Base-by-base conservation (phyloP, 2,888 invertebrate species). In the Sylvicola fuscatus region DNA sequence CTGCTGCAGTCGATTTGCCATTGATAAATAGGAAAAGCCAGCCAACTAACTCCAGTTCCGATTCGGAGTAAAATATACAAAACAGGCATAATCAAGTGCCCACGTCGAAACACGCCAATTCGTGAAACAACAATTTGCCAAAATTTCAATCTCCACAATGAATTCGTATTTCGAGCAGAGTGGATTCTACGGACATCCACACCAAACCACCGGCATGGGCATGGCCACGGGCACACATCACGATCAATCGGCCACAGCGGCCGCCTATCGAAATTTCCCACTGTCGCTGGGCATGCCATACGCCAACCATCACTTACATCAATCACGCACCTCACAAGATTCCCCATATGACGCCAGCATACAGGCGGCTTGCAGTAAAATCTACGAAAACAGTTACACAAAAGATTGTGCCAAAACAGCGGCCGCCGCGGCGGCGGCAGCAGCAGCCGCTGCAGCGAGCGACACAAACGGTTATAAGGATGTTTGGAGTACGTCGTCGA, bases 111-210 rank as follows among this genome's bases (percentile, higher is more conserved):
- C 8, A 21, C 21, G 21, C 21, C 21, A 21, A 4, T 6, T 21
- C 21, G 21, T 21, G 21, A 21, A 4, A 21, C 21, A 21, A 6
- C 8, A 21, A 21, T 21, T 21, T 21, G 21, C 21, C 21, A 21
- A 21, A 21, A 21, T 21, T 21, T 21, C 21, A 4, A 21, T 21
- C 21, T 14, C 46, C 54, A 56, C 48, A 42, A 89, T 89, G 89
- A 89, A 87, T 79, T 87, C 87, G 58, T 90, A 89, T 62, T 90
- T 89, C 62, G 89, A 89, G 68, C 89, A 89, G 68, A 80, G 81
- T 61, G 87, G 87, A 62, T 90, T 90, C 68, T 89, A 90, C 67
- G 86, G 87, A 53, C 84, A 86, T 61, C 86, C 86, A 55, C 78
- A 84, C 65, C 78, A 86, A 64, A 69, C 72, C 42, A 68, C 73